phyloP scores from a whole-genome alignment of 1,140 invertebrate species.

The Cydia amplana region DNA sequence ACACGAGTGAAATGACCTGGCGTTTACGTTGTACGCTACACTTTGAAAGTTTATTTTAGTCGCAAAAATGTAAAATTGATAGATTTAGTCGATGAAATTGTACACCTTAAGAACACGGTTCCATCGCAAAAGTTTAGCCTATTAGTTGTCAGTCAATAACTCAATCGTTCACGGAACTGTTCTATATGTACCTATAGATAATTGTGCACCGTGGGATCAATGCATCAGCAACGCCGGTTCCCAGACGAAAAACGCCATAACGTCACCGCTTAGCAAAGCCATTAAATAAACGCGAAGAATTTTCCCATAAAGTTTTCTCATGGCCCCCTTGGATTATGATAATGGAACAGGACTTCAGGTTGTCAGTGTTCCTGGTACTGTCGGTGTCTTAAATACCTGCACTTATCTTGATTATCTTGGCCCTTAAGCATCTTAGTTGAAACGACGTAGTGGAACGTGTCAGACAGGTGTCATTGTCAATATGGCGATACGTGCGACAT shows the following conservation, averaged over 20 bases:
- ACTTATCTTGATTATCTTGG: not conserved
- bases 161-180: constrained; percentile 2
- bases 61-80: too few relatives aligned
- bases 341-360: constrained; percentile 20
- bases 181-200: not conserved
- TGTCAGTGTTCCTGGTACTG: not conserved
- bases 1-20: not conserved
- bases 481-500: not conserved
- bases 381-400: not conserved
- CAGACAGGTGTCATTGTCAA: not conserved
- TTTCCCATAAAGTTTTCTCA: constrained; percentile 30
- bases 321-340: constrained; percentile 22
- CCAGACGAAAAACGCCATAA: constrained; percentile 11
- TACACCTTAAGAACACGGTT: too few relatives aligned
- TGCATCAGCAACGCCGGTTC: not conserved
- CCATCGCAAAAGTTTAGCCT: not conserved
- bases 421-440: not conserved
- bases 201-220: constrained; percentile 20
- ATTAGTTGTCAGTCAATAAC: not conserved
- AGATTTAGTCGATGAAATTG: too few relatives aligned
- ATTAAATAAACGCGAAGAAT: constrained; percentile 16
- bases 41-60: not conserved
- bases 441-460: not conserved
- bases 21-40: not conserved
- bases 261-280: constrained; percentile 1